Evolutionary conservation across 2,888 invertebrate species (phyloP).

Genomic region (Strigamia maritima): DNA sequence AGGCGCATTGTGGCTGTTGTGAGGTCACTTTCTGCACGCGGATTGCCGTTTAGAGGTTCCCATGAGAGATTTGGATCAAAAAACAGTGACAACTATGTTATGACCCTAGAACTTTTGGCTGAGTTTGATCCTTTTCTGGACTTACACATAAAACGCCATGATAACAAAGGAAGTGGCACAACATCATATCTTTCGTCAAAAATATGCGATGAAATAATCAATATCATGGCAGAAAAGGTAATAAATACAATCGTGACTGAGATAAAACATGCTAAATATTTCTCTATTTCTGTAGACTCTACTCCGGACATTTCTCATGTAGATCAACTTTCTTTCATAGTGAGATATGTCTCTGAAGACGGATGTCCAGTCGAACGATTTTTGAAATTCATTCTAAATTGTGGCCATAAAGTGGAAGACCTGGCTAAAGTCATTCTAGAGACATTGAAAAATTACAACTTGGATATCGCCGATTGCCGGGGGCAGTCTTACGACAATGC

Average conservation of each 20-base stretch:
- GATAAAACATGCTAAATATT: slow-evolving; percentile 46
- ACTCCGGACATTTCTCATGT: slow-evolving; percentile 48
- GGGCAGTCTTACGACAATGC: slow-evolving; percentile 49
- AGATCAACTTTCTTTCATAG: slow-evolving; percentile 48
- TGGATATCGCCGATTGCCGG: slow-evolving; percentile 46
- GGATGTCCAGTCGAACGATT: not conserved
- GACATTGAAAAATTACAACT: not conserved
- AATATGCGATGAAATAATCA: slow-evolving; percentile 44
- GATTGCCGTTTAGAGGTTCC: no score
- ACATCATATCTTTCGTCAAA: no score
- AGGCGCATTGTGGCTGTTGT: no score
- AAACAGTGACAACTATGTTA: no score
- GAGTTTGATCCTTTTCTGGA: no score
- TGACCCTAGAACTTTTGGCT: no score
- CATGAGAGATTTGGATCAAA: no score
- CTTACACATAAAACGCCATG: no score
- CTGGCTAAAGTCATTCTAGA: slow-evolving; percentile 43
- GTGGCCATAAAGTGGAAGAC: slow-evolving; percentile 47
- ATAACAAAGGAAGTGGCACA: no score
- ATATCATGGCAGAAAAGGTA: slow-evolving; percentile 47
- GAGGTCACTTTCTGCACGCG: no score
- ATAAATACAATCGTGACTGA: slow-evolving; percentile 46
- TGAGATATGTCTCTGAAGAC: slow-evolving; percentile 47
- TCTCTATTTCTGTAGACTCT: slow-evolving; percentile 45
- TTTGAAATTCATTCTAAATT: no score